Base-by-base conservation (phyloP, 2,888 invertebrate species). In the Spodoptera picta region DNA sequence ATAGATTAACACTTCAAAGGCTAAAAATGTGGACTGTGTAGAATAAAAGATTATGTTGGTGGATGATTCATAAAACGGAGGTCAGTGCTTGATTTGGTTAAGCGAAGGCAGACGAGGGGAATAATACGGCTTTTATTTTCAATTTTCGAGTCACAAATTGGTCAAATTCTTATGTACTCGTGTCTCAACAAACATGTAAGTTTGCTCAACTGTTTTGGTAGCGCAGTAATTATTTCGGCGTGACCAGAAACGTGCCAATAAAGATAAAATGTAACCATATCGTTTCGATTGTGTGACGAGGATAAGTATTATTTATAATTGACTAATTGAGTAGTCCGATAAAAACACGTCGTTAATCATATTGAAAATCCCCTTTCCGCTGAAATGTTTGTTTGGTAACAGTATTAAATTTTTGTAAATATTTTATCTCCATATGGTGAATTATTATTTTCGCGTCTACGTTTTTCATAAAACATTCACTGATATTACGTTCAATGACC, bases 1-100 rank as follows among this genome's bases (percentile, higher is more conserved):
- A 48, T 54, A 11, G 11, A 23, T 4, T 31, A 36, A 46, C 24
- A 43, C 36, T 57, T 49, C 7, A 23, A 27, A 7, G n/a, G 12
- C 46, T 11, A 43, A 41, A 48, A 14, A 27, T 14, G 5, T 14
- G 45, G 12, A 1, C 7, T 27, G 19, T 4, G 36, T 19, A 31
- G 48, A 56, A 46, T 36, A 42, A 23, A 50, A 44, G 10, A 36
- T 24, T 63, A 46, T 23, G 14, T 41, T 58, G n/a, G 42, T 63
- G 23, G 12, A 45, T 65, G 57, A 60, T 47, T 71, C 60, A 65
- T 60, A 43, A 1, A 12, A 3, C n/a, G 31, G 57, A 71, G 71
- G 71, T 65, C 54, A 27, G 43, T 71, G 51, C 27, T 54, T 65
- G 72, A 60, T 70, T 71, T 57, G 24, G 44, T 44, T 14, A 65